These are phyloP conservation scores for Baryphthengus martii DNA, from an alignment of 2,113 vertebrate genomes.

Conservation along the genomic window DNA sequence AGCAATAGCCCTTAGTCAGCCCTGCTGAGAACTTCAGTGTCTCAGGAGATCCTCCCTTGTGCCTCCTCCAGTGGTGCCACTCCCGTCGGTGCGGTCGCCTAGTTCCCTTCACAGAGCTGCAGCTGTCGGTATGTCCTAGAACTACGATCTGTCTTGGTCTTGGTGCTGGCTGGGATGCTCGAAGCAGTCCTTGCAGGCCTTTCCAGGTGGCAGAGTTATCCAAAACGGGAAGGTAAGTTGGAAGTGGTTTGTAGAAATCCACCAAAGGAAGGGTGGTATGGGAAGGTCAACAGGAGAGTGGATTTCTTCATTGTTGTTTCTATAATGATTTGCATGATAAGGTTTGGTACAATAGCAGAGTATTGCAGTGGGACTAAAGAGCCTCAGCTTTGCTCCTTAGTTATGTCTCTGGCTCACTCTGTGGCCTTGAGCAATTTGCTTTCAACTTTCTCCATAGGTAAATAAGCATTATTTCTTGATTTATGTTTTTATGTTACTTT, in stretches of 20 bases:
- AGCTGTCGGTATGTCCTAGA: neutral
- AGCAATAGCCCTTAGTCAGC: conserved; percentile 31
- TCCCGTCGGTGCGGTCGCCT: neutral
- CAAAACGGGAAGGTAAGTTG: neutral
- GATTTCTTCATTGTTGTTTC: neutral
- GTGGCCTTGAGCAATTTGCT: neutral
- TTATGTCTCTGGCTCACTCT: neutral
- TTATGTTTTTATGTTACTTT: neutral
- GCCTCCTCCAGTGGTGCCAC: accelerated
- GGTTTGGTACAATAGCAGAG: neutral
- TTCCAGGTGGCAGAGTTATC: neutral
- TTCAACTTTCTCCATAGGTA: neutral
- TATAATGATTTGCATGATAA: neutral
- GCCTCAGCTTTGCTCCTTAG: neutral
- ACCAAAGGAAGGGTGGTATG: neutral
- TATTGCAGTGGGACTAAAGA: neutral
- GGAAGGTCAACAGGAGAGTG: neutral
- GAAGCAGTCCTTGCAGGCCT: neutral
- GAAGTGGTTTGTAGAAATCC: neutral
- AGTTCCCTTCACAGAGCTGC: neutral
- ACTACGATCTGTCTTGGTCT: neutral
- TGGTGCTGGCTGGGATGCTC: neutral
- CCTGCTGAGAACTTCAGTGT: neutral
- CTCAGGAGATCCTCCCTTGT: neutral
- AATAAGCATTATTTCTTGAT: neutral